Evolutionary conservation across 2,888 invertebrate genomes (phyloP).

Genomic region (Aleiodes testaceus): DNA sequence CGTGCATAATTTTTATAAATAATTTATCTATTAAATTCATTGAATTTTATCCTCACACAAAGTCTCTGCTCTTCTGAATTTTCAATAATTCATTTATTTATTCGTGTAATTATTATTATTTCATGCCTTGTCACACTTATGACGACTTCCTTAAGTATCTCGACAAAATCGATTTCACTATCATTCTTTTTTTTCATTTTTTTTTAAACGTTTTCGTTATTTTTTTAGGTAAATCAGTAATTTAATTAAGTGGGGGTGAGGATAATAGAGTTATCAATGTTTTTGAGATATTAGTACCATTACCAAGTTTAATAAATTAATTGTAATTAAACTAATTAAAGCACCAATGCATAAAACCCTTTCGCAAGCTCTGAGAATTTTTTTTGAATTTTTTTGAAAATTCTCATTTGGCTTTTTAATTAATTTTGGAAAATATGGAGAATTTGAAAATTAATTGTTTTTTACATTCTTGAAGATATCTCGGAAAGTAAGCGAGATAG

Average conservation of each 20-base stretch:
- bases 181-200: slow-evolving; percentile 39
- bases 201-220: background rate
- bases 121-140: slow-evolving; percentile 72
- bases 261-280: background rate
- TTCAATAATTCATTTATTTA: slow-evolving; percentile 1
- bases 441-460: no score
- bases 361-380: background rate
- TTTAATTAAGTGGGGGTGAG: background rate
- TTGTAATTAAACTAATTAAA: background rate
- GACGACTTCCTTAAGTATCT: slow-evolving; percentile 65
- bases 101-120: slow-evolving; percentile 49
- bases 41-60: slow-evolving; percentile 55
- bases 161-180: slow-evolving; percentile 52
- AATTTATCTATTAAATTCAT: slow-evolving; percentile 55
- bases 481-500: no score
- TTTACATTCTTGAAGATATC: no score
- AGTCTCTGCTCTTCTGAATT: background rate
- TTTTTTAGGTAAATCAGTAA: background rate
- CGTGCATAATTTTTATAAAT: slow-evolving; percentile 35
- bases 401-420: no score
- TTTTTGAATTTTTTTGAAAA: no score
- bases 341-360: background rate
- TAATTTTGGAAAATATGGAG: no score
- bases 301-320: background rate
- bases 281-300: background rate